Evolutionary conservation across 2,888 invertebrate species (phyloP), one percentile per base, ranked within the genome.

Genomic region (Argyra leucocephala): DNA sequence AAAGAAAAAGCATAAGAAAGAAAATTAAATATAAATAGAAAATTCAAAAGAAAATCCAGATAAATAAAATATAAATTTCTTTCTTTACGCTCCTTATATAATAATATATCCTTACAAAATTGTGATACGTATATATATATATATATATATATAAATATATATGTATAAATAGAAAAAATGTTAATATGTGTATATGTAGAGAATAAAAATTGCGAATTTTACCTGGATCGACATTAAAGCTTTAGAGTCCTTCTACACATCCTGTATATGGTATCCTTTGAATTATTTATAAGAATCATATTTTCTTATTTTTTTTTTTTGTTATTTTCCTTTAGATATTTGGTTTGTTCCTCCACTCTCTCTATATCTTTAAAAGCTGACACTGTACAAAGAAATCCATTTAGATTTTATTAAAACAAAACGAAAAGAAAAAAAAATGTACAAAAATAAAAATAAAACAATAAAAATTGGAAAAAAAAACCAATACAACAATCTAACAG

Each of bases 211-310:
- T 3, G 1, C 12, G 12, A n/a, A 48, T 48, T 48, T 48, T 18
- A 48, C 18, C 48, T 48, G 48, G 15, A 48, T 48, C 15, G 48
- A 48, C 2, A 48, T 48, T 2, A 48, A 48, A 31, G 10, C 31
- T 31, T 31, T 31, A 31, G 31, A 10, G 10, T 31, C 10, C 31
- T 31, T 10, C 10, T 31, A 7, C n/a, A n/a, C n/a, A n/a, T n/a
- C 5, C 1, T 48, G 18, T 48, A 48, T n/a, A 48, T 18, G 18
- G 18, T 48, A 48, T 48, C 48, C 48, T 48, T 48, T 48, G 48
- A 48, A 48, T 48, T 48, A 48, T 48, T 48, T 48, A 48, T 48
- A 18, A 48, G 48, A 48, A 48, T 48, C 48, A 48, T 48, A 48
- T 31, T 26, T 6, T 26, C 4, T 26, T 26, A 26, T 26, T 3